Evolutionary conservation across 1,140 invertebrate species (phyloP), one percentile per base, ranked within the genome.

Genomic region (Macrobrachium rosenbergii): DNA sequence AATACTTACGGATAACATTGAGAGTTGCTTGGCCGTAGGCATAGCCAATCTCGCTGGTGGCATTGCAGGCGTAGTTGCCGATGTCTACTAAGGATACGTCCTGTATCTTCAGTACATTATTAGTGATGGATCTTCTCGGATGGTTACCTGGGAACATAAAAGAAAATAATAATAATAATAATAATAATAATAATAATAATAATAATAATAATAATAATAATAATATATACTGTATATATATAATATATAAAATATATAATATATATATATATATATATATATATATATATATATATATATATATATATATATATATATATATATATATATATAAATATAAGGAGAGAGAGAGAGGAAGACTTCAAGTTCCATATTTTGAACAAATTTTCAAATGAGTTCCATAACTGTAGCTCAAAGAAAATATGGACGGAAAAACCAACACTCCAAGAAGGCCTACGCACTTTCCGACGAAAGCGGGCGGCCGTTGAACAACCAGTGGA

Each of bases 11-110:
- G 45, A 87, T 14, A 10, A 87, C 85, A 21, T 63, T 82, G 79
- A 87, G 85, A 0, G 60, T 43, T 52, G 85, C 85, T 59, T 87
- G 85, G 69, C 69, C 79, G 45, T 87, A 87, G n/a, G 79, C 85
- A 19, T 87, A 82, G 37, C 78, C 85, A 19, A 37, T 43, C 2
- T 23, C 16, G 12, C 37, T 64, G 19, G 85, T 82, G 59, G 85
- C 85, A 45, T 87, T 87, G 79, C 85, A 87, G 21, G 85, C 85
- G 19, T 87, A 87, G 79, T 87, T 87, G 8, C 85, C 85, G 52
- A 87, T 43, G 28, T 87, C 85, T 17, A 62, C 72, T 19, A 52
- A 5, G 60, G 72, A 37, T 7, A 67, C 79, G 12, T 58, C 85
- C 6, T 14, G 23, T 43, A 87, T 82, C 23, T n/a, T 76, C 28